Evolutionary conservation across 2,888 invertebrate genomes (phyloP).

Genomic region (Lepidochitona cinerea): DNA sequence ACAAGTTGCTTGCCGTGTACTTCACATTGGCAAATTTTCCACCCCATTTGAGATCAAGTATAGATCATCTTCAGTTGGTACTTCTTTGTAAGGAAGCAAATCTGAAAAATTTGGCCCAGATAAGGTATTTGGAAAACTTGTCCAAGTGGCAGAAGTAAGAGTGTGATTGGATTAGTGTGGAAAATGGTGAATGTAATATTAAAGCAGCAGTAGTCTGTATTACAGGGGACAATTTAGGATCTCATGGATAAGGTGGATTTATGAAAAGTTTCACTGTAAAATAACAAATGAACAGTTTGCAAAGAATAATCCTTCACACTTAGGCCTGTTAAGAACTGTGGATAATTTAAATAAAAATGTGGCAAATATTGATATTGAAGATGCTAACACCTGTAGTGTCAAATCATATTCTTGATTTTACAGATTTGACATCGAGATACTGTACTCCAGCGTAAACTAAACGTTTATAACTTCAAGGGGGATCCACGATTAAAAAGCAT

Average conservation of each 20-base stretch:
- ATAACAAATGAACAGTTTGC: background rate
- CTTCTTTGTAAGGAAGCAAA: conserved; percentile 8
- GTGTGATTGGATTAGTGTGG: background rate
- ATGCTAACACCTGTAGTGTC: background rate
- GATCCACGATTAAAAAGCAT: too few species aligned
- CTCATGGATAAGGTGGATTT: background rate
- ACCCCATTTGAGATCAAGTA: conserved; percentile 9
- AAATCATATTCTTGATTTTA: background rate
- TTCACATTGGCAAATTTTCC: conserved; percentile 14
- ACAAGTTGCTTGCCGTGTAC: conserved; percentile 24
- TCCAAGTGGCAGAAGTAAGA: background rate
- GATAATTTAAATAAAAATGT: background rate
- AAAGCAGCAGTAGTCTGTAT: background rate
- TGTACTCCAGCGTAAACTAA: too few species aligned
- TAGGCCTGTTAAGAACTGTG: background rate
- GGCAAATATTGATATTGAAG: background rate
- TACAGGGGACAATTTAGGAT: background rate
- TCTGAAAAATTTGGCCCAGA: background rate
- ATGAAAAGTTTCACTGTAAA: background rate
- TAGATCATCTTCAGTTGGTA: conserved; percentile 10
- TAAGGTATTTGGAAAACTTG: background rate
- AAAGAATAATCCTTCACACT: background rate
- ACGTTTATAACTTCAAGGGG: too few species aligned
- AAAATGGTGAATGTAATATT: background rate
- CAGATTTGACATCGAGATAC: too few species aligned